phyloP scores from a whole-genome alignment of 2,888 invertebrate genomes.

The Rhimphoctona megacephalus region DNA sequence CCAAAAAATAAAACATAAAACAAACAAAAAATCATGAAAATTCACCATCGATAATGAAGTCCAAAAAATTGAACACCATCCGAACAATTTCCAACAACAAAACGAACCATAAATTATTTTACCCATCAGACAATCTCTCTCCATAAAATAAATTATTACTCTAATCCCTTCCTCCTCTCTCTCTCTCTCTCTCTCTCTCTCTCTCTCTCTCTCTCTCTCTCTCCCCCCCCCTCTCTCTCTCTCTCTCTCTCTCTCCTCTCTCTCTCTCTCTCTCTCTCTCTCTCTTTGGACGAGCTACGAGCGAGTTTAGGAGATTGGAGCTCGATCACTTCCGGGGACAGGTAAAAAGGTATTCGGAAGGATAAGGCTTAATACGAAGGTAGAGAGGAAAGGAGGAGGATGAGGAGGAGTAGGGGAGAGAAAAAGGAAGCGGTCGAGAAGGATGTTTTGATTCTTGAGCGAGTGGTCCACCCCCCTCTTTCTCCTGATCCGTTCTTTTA shows the following conservation, averaged over 20 bases:
- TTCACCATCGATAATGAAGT: neutral
- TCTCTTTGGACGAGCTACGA: neutral
- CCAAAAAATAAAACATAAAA: neutral
- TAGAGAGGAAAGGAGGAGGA: conserved; percentile 35
- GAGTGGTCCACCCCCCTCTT: conserved; percentile 29
- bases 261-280: conserved; percentile 9
- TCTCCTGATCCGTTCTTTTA: conserved; percentile 23
- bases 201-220: conserved; percentile 10
- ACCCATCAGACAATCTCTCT: neutral
- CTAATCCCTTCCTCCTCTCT: neutral
- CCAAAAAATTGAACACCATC: neutral
- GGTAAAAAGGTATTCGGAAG: conserved; percentile 75
- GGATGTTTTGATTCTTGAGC: conserved; percentile 79
- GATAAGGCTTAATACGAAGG: conserved; percentile 69
- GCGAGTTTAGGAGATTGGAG: conserved; percentile 44
- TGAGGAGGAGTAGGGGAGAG: conserved; percentile 52
- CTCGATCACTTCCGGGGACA: conserved; percentile 66
- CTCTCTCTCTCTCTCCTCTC: conserved; percentile 12
- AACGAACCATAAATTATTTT: neutral
- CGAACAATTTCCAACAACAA: neutral
- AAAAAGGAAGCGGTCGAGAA: conserved; percentile 68
- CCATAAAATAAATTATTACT: conserved; percentile 6
- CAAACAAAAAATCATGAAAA: neutral
- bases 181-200: conserved; percentile 13
- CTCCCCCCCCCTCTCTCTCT: neutral